A percentile compares a stretch with the other conserved stretches of the same genome.
phyloP scores from a whole-genome alignment of 2,888 invertebrate species.

The Conomelus anceps region DNA sequence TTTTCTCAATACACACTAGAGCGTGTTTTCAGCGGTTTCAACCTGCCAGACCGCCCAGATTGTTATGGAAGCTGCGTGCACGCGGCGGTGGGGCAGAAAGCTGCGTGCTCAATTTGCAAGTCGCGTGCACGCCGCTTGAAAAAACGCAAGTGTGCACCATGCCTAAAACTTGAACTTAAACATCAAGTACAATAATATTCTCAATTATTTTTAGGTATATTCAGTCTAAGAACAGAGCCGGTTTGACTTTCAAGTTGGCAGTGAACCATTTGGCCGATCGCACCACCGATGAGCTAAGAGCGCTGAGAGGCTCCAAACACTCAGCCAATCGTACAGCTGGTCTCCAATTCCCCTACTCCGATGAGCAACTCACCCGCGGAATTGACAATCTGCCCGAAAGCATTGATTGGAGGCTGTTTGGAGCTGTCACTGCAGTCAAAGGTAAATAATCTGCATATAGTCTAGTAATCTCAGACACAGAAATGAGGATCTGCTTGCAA shows the following conservation, averaged over 20 bases:
- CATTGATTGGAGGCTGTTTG: slow-evolving; percentile 84
- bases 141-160: too few relatives aligned
- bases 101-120: too few relatives aligned
- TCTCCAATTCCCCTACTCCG: slow-evolving; percentile 67
- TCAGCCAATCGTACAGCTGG: slow-evolving; percentile 63
- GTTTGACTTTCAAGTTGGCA: slow-evolving; percentile 61
- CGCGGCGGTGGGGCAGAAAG: too few relatives aligned
- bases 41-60: too few relatives aligned
- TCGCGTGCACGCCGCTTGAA: too few relatives aligned
- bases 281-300: slow-evolving; percentile 66
- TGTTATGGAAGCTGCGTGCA: too few relatives aligned
- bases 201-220: slow-evolving; percentile 57
- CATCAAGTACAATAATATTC: not conserved
- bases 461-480: too few relatives aligned
- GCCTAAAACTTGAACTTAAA: not conserved
- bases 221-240: slow-evolving; percentile 72
- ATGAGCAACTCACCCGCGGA: slow-evolving; percentile 41
- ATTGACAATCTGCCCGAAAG: slow-evolving; percentile 58
- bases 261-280: slow-evolving; percentile 87
- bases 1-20: too few relatives aligned
- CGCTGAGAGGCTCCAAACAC: slow-evolving; percentile 60
- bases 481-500: too few relatives aligned
- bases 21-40: too few relatives aligned
- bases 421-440: slow-evolving; percentile 91
- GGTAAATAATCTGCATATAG: slow-evolving; percentile 45